Base-by-base conservation (phyloP, 2,113 vertebrate genomes). In the Hemibagrus wyckioides region DNA sequence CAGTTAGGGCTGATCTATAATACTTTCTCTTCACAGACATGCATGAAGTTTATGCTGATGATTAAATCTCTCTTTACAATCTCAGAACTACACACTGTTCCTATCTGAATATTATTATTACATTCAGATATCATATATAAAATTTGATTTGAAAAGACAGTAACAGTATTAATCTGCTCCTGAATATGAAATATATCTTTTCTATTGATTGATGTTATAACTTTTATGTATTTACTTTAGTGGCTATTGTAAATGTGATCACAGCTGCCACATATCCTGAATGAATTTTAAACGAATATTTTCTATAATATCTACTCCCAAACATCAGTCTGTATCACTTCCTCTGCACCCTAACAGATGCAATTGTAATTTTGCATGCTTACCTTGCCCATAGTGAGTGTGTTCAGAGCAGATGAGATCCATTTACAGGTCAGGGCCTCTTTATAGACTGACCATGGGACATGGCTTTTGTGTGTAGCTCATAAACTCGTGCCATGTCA, bases 371-470 rank as follows among this genome's bases (percentile, higher is more conserved):
- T 80, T 85, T 56, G 44, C 41, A 61, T 57, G 36, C 94, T 94
- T 94, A 95, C 94, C 94, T 95, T 95, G 90, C 88, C 90, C 94
- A 95, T 95, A 89, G 92, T 94, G 86, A 91, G 88, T 92, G 91
- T 89, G 90, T 88, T 89, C 82, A 65, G 91, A 88, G 69, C 87
- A 86, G 91, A 92, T 90, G 89, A 89, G 88, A 88, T 56, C 67
- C 56, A 44, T 30, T 73, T 88, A 71, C 89, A 69, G 89, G 77
- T 61, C 87, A 80, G 56, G 89, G 85, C 90, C 92, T 92, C 92
- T 94, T 95, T 95, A 94, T 95, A 95, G 92, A 92, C 88, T 93
- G 87, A 41, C 90, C 87, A 89, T 88, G 88, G 91, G 91, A 93
- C 91, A 92, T 90, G 81, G 80, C 90, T 93, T n/a, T 94, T 95